Conservation (phyloP, 1,140 invertebrate genomes). For the Leucophenga varia region DNA sequence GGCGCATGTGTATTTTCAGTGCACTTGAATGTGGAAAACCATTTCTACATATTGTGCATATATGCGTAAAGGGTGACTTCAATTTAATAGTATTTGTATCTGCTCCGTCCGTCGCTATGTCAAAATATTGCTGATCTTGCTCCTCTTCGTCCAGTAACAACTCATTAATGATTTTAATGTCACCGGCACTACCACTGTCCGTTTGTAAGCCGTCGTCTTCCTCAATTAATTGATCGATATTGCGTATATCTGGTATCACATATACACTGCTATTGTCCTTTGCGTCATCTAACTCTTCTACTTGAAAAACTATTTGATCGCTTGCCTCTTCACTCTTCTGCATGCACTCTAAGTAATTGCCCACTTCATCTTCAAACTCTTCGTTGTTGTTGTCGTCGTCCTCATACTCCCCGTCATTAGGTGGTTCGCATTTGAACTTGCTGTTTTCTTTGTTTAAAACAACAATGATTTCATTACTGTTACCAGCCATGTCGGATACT, state of each 20-base stretch:
- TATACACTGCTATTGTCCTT: constrained; percentile 9
- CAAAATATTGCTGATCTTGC: background rate
- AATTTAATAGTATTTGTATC: constrained; percentile 13
- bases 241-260: constrained; percentile 3
- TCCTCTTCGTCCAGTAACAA: constrained; percentile 1
- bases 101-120: constrained; percentile 13
- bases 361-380: background rate
- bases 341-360: background rate
- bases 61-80: constrained; percentile 6
- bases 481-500: too few relatives aligned
- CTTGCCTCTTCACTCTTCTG: too few relatives aligned
- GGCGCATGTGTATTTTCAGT: constrained; percentile 24
- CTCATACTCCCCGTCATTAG: background rate
- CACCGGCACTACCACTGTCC: background rate
- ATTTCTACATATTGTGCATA: constrained; percentile 28
- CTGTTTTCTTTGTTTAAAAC: constrained; percentile 1
- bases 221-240: constrained; percentile 8
- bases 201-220: background rate
- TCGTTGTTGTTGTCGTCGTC: background rate
- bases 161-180: constrained; percentile 1
- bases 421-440: constrained; percentile 3
- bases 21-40: constrained; percentile 18
- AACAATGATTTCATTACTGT: too few relatives aligned
- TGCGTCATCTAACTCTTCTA: too few relatives aligned
- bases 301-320: too few relatives aligned